These are phyloP conservation scores for Centropristis striata DNA, from an alignment of 2,113 vertebrate genomes.

Conservation along the genomic window DNA sequence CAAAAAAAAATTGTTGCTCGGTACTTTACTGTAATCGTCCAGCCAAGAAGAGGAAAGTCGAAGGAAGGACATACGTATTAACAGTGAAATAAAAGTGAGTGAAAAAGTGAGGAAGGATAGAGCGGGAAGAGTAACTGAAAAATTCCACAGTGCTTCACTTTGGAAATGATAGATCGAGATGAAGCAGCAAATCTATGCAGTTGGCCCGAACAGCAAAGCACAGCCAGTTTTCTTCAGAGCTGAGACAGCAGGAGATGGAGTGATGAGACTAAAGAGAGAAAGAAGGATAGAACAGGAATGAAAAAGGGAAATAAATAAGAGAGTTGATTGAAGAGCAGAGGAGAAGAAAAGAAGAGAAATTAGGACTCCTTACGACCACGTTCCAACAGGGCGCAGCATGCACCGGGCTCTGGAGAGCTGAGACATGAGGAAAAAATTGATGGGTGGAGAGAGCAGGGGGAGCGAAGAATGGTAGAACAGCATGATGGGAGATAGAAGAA, in stretches of 20 bases:
- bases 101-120: neutral
- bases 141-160: slow-evolving; percentile 26
- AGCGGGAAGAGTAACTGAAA: neutral
- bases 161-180: slow-evolving; percentile 48
- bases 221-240: slow-evolving; percentile 48
- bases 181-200: slow-evolving; percentile 37
- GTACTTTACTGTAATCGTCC: slow-evolving; percentile 5
- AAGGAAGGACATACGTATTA: slow-evolving; percentile 4
- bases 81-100: slow-evolving; percentile 33
- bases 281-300: slow-evolving; percentile 5
- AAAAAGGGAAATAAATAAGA: slow-evolving; percentile 20
- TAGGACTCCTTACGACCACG: slow-evolving; percentile 19
- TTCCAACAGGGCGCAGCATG: slow-evolving; percentile 40
- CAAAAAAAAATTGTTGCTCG: neutral
- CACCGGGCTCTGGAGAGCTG: slow-evolving; percentile 17
- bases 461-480: slow-evolving; percentile 9
- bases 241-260: slow-evolving; percentile 49
- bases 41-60: slow-evolving; percentile 12
- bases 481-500: slow-evolving; percentile 26
- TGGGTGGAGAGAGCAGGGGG: neutral
- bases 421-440: slow-evolving; percentile 21
- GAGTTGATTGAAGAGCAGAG: slow-evolving; percentile 38
- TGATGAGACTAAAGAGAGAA: slow-evolving; percentile 17
- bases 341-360: slow-evolving; percentile 19
- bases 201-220: slow-evolving; percentile 18